These are phyloP conservation scores for Lottia gigantea DNA, from an alignment of 2,888 invertebrate genomes.

Conservation along the genomic window DNA sequence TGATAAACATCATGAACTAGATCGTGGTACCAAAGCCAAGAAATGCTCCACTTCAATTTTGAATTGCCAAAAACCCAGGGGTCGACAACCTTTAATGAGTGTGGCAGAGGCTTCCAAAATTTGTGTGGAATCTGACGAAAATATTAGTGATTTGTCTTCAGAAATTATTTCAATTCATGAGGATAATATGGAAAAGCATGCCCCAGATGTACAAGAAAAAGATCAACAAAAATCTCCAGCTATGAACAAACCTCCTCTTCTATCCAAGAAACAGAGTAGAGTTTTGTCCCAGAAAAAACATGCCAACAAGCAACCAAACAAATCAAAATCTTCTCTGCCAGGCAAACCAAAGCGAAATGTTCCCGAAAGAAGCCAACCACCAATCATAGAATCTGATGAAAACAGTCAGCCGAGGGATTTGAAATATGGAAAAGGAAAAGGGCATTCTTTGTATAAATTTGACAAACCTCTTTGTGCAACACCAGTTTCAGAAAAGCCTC, in stretches of 20 bases:
- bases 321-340: no score
- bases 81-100: background rate
- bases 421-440: background rate
- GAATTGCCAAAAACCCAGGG: background rate
- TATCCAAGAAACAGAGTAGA: no score
- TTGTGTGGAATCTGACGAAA: constrained; percentile 1
- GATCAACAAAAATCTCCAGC: no score
- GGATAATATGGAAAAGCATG: no score
- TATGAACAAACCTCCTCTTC: no score
- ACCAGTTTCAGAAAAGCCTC: background rate
- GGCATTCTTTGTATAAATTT: background rate
- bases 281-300: no score
- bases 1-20: background rate
- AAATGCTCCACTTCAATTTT: background rate
- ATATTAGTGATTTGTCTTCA: background rate
- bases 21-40: background rate
- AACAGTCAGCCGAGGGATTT: background rate
- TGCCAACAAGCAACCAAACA: no score
- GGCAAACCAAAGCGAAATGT: no score
- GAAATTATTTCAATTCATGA: background rate
- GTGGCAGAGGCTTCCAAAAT: background rate
- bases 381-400: background rate
- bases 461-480: background rate
- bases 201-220: no score
- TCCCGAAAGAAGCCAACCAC: no score